Conservation (phyloP, 2,888 invertebrate species). For the Diplolepis rosae region DNA sequence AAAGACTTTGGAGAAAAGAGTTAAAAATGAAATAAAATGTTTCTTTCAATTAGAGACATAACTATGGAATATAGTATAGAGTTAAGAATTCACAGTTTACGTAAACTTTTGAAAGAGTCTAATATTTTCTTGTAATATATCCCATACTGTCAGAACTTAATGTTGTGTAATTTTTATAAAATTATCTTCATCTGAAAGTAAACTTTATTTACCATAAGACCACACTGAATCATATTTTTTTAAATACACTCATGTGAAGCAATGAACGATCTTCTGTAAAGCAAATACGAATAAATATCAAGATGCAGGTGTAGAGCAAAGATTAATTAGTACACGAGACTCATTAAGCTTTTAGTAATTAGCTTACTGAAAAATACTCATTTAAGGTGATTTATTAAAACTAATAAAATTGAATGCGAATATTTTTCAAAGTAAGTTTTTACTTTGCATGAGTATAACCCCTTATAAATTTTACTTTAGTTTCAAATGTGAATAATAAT, state of each 20-base stretch:
- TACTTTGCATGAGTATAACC: neutral
- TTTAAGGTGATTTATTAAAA: constrained; percentile 9
- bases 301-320: constrained; percentile 6
- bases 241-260: neutral
- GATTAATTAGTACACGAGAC: constrained; percentile 27
- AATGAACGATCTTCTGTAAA: neutral
- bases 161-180: too few species aligned
- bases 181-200: neutral
- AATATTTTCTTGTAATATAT: too few species aligned
- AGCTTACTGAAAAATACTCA: constrained; percentile 2
- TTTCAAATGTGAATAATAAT: too few species aligned
- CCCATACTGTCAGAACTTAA: too few species aligned
- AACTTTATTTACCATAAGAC: neutral
- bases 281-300: neutral
- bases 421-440: constrained; percentile 18
- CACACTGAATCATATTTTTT: neutral
- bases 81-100: too few species aligned
- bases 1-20: too few species aligned
- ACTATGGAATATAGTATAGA: too few species aligned
- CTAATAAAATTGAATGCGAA: constrained; percentile 13
- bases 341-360: constrained; percentile 30
- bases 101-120: too few species aligned
- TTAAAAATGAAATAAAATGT: too few species aligned
- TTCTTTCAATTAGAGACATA: too few species aligned
- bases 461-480: too few species aligned